These are phyloP conservation scores for Dicyema japonicum DNA, from an alignment of 1,140 invertebrate species.

Conservation along the genomic window DNA sequence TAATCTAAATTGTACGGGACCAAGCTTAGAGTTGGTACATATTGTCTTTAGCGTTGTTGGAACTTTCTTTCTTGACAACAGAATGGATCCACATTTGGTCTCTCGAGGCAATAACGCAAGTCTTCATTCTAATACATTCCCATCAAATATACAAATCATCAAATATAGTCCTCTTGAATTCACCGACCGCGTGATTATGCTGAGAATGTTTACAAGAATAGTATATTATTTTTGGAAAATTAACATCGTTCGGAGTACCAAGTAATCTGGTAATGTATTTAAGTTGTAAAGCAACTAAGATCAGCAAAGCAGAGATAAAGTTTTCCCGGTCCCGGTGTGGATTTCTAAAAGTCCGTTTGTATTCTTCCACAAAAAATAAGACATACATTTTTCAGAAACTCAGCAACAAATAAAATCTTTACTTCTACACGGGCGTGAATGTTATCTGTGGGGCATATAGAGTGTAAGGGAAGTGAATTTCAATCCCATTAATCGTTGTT, in stretches of 20 bases:
- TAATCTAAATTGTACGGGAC: slow-evolving; percentile 26
- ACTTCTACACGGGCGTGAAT: too few relatives aligned
- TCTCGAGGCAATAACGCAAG: slow-evolving; percentile 62
- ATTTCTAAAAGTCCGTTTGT: slow-evolving; percentile 67
- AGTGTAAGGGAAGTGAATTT: slow-evolving; percentile 63
- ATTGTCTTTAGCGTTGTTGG: slow-evolving; percentile 34
- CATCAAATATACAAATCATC: slow-evolving; percentile 1
- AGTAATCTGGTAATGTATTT: slow-evolving; percentile 5
- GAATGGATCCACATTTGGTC: slow-evolving; percentile 77
- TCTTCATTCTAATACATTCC: background rate
- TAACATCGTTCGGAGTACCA: background rate
- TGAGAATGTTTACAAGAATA: slow-evolving; percentile 33
- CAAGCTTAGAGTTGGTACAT: slow-evolving; percentile 49
- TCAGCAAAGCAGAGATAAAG: slow-evolving; percentile 58
- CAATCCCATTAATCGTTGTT: too few relatives aligned
- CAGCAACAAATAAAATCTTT: slow-evolving; percentile 51
- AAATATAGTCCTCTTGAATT: slow-evolving; percentile 23
- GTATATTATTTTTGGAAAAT: slow-evolving; percentile 59
- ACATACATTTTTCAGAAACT: slow-evolving; percentile 39
- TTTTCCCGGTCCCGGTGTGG: slow-evolving; percentile 84
- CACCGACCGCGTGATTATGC: slow-evolving; percentile 22
- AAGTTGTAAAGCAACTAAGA: slow-evolving; percentile 49
- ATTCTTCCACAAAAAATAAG: slow-evolving; percentile 19
- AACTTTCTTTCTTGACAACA: slow-evolving; percentile 47
- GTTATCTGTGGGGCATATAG: slow-evolving; percentile 59